Evolutionary conservation across 2,888 invertebrate species (phyloP).

Genomic region (Nomada fucata): DNA sequence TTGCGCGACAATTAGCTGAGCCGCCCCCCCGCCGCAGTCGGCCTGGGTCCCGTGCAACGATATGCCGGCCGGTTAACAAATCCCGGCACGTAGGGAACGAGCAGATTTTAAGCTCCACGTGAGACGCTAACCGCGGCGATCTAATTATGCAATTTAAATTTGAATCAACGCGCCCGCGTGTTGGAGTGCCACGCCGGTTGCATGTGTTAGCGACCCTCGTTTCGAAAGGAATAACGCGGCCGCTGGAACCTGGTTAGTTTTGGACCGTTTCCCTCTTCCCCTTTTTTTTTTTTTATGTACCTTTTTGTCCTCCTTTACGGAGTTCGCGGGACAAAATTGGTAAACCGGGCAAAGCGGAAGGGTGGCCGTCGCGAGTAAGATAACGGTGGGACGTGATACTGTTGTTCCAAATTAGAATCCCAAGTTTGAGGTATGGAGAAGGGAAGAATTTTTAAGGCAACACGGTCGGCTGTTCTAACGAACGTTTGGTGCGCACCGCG

Average conservation of each 20-base stretch:
- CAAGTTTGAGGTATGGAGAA: too few relatives aligned
- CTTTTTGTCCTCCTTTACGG: neutral
- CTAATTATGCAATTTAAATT: slow-evolving; percentile 77
- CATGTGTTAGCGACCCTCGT: neutral
- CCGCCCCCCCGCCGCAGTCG: neutral
- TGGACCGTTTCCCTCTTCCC: neutral
- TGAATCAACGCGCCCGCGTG: slow-evolving; percentile 63
- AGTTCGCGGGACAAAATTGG: slow-evolving; percentile 18
- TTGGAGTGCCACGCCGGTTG: neutral
- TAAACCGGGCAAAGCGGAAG: neutral
- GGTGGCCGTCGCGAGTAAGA: neutral
- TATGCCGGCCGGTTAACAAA: slow-evolving; percentile 56
- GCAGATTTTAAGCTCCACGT: slow-evolving; percentile 64
- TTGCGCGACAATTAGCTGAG: slow-evolving; percentile 57
- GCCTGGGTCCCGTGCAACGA: slow-evolving; percentile 25
- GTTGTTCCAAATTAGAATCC: neutral
- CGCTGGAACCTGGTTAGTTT: slow-evolving; percentile 12
- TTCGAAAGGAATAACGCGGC: slow-evolving; percentile 13
- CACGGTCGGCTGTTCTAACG: too few relatives aligned
- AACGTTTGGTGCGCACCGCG: too few relatives aligned
- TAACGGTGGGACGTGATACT: neutral
- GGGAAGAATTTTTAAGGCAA: too few relatives aligned
- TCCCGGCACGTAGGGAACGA: slow-evolving; percentile 59
- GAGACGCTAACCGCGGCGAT: slow-evolving; percentile 66
- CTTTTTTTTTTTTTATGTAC: neutral